These are phyloP conservation scores for Halcyon badia DNA, from an alignment of 2,797 vertebrate genomes.

Conservation along the genomic window DNA sequence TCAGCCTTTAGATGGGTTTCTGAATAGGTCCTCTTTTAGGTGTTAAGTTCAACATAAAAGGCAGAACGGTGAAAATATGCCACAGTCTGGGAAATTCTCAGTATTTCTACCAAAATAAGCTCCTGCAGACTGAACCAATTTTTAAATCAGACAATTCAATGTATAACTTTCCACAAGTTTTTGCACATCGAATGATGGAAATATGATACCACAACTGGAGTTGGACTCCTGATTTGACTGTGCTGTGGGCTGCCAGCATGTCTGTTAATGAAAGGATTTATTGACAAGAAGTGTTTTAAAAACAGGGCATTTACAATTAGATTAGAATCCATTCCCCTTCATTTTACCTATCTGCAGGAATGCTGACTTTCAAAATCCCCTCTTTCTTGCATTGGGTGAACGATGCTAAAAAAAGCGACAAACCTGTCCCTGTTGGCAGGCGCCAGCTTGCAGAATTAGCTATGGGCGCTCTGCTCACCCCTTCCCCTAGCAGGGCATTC, in stretches of 20 bases:
- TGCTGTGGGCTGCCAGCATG: not conserved
- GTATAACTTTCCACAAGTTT: not conserved
- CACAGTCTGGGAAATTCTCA: not conserved
- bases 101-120: not conserved
- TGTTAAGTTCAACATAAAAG: not conserved
- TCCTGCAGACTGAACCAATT: not conserved
- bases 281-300: slow-evolving; percentile 49
- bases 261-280: slow-evolving; percentile 53
- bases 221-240: not conserved
- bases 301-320: slow-evolving; percentile 65
- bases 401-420: slow-evolving; percentile 45
- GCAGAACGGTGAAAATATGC: not conserved
- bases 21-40: not conserved
- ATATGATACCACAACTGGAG: not conserved
- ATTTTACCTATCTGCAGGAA: slow-evolving; percentile 50
- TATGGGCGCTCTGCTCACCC: not conserved
- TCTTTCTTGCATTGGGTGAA: slow-evolving; percentile 11
- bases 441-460: slow-evolving; percentile 39
- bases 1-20: not conserved
- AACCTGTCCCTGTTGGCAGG: not conserved
- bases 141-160: not conserved
- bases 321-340: slow-evolving; percentile 68
- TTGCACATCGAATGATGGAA: not conserved
- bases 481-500: not conserved
- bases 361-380: slow-evolving; percentile 53